These are phyloP conservation scores for Gibbula magus DNA, from an alignment of 2,888 invertebrate species.

Conservation along the genomic window DNA sequence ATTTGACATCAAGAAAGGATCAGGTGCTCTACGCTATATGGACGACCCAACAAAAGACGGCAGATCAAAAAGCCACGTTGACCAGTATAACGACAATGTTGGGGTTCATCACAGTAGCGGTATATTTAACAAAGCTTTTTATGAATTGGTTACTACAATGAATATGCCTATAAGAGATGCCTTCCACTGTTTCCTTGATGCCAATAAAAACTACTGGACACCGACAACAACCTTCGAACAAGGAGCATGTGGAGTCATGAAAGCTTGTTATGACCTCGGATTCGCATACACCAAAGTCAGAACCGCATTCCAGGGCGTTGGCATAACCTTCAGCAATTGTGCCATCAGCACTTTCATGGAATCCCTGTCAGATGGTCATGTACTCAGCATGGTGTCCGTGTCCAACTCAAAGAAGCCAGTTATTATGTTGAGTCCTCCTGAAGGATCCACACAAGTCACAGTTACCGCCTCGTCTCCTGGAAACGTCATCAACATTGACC, in stretches of 20 bases:
- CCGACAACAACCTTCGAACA: constrained; percentile 40
- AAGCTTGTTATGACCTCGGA: constrained; percentile 53
- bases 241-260: constrained; percentile 54
- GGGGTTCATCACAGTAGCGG: constrained; percentile 59
- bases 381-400: background rate
- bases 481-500: background rate
- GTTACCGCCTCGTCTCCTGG: background rate
- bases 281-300: constrained; percentile 40
- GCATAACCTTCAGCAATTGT: constrained; percentile 40
- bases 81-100: constrained; percentile 37
- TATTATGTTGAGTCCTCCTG: background rate
- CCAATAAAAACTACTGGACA: constrained; percentile 54
- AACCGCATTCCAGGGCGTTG: constrained; percentile 46
- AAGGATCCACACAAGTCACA: background rate
- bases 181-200: constrained; percentile 49
- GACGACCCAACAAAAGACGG: constrained; percentile 51
- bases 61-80: constrained; percentile 45
- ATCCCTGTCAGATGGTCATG: background rate
- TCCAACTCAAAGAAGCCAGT: constrained; percentile 6
- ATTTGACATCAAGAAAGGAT: constrained; percentile 35
- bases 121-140: constrained; percentile 54
- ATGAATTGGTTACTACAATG: constrained; percentile 29
- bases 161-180: constrained; percentile 37
- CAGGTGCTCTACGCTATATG: constrained; percentile 48
- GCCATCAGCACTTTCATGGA: constrained; percentile 25